Base-by-base conservation (phyloP, 2,888 invertebrate genomes). In the Cylloceria caligata region DNA sequence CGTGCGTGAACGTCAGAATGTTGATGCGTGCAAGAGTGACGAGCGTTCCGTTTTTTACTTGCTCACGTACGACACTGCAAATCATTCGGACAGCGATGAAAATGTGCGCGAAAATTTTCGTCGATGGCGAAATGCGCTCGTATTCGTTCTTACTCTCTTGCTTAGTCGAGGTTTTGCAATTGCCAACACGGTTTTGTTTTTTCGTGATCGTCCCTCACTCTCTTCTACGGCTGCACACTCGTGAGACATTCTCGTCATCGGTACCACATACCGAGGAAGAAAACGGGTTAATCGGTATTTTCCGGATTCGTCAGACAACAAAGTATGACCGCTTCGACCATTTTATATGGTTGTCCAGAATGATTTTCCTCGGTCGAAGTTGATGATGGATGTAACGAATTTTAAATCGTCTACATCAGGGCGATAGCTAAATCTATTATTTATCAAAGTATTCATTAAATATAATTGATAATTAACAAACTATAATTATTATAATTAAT, bases 1-100 rank as follows among this genome's bases (percentile, higher is more conserved):
- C n/a, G 55, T 11, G 47, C 11, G 65, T n/a, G 36, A 68, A 68
- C 19, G 69, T 71, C 42, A 73, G 62, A 73, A 73, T 62, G 60
- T 49, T 36, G 47, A 73, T 7, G 49, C 16, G 72, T 16, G 62
- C 24, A 47, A 47, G 47, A 45, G 47, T 9, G 42, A 9, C 55
- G 62, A 49, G 36, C 64, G 49, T 64, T 49, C 19, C n/a, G n/a
- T n/a, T n/a, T 34, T 73, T 64, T 16, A 36, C 45, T 21, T n/a
- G 47, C 21, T 19, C 27, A 39, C 55, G 0, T 13, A 21, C 21
- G 9, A 24, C n/a, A 9, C 9, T 3, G 6, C 13, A 30, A 2
- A 16, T n/a, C 2, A 30, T 27, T 16, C 3, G 65, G n/a, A 45
- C 16, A 6, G 45, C 45, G 45, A 45, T 16, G 6, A 16, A 62